Base-by-base conservation (phyloP, 2,888 invertebrate genomes). In the Malthinus seriepunctatus region DNA sequence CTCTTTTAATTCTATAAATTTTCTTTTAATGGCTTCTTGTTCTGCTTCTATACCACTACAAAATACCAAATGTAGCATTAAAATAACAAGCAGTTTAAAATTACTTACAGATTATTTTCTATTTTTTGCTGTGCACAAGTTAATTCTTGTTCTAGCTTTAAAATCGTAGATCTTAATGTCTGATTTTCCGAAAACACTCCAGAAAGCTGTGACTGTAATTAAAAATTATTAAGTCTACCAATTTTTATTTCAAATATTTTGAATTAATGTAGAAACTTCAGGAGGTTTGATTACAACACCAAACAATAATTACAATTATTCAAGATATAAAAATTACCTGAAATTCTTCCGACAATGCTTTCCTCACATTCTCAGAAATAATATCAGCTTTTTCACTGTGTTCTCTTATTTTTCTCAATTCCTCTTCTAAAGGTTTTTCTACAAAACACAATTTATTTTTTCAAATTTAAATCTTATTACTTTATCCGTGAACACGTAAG, bases 381-480 rank as follows among this genome's bases (percentile, higher is more conserved):
- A 15, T 8, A 10, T 56, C 56, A 1, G 33, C 11, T 9, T 12
- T 51, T 33, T 57, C 57, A 12, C 46, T 57, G 11, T 53, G 15
- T 42, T 57, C 47, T n/a, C 47, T 37, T 15, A 57, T 47, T 51
- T 51, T 57, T 35, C 42, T 32, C 11, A 57, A 34, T 10, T 57
- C 57, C 31, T 48, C 47, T 42, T 51, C 39, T 10, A 57, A 52
- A n/a, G 51, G 47, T 8, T 32, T 52, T 23, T 12, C 44, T 51
- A 42, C n/a, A 15, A 42, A 50, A 10, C 10, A 33, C 8, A 14
- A 51, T 51, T 33, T 55, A 51, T 33, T 57, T 47, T 33, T 59
- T 66, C 12, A 66, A 62, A 32, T 45, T 59, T 49, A 23, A 2
- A 23, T 5, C 23, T 2, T n/a, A n/a, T 59, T 56, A 53, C 62